Conservation (phyloP, 1,140 invertebrate species). For the Polypedilum pembai region DNA sequence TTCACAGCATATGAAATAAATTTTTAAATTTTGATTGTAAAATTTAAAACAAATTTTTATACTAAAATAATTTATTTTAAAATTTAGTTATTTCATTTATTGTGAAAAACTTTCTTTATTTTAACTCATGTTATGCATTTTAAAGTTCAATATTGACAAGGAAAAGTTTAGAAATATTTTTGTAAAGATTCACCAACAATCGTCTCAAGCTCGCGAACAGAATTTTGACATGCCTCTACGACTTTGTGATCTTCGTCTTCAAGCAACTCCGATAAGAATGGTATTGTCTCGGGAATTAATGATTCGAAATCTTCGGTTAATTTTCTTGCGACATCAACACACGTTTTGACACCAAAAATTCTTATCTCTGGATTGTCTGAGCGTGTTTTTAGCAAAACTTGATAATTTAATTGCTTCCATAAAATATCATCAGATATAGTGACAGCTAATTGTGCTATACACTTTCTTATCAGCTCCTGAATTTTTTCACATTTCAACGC, state of each 20-base stretch:
- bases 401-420: constrained; percentile 84
- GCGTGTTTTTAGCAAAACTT: constrained; percentile 79
- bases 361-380: constrained; percentile 57
- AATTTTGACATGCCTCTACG: constrained; percentile 64
- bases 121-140: not conserved
- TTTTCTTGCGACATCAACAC: constrained; percentile 65
- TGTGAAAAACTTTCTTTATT: not conserved
- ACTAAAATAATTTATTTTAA: not conserved
- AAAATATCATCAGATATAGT: constrained; percentile 73
- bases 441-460: constrained; percentile 72
- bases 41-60: too few relatives aligned
- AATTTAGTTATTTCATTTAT: not conserved
- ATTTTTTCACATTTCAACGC: constrained; percentile 50
- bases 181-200: constrained; percentile 76
- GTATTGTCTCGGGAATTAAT: constrained; percentile 71
- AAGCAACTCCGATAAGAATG: constrained; percentile 72
- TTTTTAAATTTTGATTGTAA: too few relatives aligned
- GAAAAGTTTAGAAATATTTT: constrained; percentile 62
- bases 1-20: too few relatives aligned
- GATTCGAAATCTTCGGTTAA: constrained; percentile 74
- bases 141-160: not conserved
- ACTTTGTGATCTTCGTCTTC: constrained; percentile 74
- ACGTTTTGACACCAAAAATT: constrained; percentile 52
- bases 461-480: constrained; percentile 59
- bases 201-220: constrained; percentile 68